Evolutionary conservation across 2,113 vertebrate genomes (phyloP).

Genomic region (Columba livia): DNA sequence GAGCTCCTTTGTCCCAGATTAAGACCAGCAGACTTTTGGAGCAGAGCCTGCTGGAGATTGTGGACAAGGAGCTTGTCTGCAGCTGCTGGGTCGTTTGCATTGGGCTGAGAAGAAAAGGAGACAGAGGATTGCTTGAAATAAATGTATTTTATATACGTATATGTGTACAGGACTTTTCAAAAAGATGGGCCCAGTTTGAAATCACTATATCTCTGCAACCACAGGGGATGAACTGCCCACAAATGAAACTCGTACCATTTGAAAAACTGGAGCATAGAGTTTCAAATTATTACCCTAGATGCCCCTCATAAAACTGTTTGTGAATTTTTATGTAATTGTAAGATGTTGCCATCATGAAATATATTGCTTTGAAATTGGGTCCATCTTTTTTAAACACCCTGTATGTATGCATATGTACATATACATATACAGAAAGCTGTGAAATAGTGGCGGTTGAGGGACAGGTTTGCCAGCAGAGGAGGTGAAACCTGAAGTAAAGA

Average conservation of each 20-base stretch:
- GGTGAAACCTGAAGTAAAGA: background rate
- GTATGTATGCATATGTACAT: no score
- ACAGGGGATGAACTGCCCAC: no score
- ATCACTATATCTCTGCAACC: no score
- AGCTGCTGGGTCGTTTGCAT: background rate
- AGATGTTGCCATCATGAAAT: no score
- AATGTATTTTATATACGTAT: background rate
- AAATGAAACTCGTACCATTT: no score
- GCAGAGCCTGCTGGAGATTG: background rate
- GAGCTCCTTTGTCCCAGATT: conserved; percentile 56
- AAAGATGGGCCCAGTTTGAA: no score
- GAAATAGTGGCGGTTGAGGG: background rate
- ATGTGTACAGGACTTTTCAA: background rate
- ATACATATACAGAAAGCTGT: background rate
- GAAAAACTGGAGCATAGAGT: no score
- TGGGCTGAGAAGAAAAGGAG: background rate
- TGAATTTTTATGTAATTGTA: no score
- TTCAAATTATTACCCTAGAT: no score
- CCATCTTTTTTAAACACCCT: no score
- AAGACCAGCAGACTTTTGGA: conserved; percentile 53
- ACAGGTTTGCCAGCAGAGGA: background rate
- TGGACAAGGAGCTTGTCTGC: background rate
- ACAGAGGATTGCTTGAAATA: background rate
- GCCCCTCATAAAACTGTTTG: no score
- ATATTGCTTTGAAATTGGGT: no score